These are phyloP conservation scores for Watsonalla binaria DNA, from an alignment of 2,888 invertebrate species.

Conservation along the genomic window DNA sequence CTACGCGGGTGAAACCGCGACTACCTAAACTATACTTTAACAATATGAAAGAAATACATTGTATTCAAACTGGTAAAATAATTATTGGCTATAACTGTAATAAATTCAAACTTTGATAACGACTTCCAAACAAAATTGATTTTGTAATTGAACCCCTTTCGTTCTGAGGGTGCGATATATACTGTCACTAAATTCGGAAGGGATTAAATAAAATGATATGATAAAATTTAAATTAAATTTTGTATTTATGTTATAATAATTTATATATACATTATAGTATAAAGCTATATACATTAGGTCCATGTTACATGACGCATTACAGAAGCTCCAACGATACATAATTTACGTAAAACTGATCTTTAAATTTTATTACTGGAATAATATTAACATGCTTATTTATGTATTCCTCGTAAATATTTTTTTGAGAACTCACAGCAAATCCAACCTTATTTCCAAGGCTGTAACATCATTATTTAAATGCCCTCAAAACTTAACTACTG, in stretches of 20 bases:
- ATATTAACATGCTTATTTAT: neutral
- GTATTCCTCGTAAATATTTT: neutral
- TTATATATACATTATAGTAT: slow-evolving; percentile 61
- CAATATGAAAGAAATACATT: no score
- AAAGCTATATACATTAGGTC: slow-evolving; percentile 73
- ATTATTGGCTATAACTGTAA: no score
- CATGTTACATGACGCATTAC: slow-evolving; percentile 42
- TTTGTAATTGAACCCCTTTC: no score
- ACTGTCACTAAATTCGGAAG: no score
- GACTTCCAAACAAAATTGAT: no score
- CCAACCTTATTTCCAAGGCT: neutral
- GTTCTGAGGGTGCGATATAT: no score
- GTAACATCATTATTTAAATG: neutral
- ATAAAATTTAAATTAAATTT: slow-evolving; percentile 28
- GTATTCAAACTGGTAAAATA: no score
- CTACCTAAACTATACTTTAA: no score
- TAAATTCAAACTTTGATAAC: no score
- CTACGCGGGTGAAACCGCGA: no score
- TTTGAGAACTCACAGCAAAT: neutral
- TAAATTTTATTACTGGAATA: neutral
- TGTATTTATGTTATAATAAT: slow-evolving; percentile 49
- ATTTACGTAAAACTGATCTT: slow-evolving; percentile 10
- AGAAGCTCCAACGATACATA: slow-evolving; percentile 25
- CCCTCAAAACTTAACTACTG: neutral
- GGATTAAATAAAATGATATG: slow-evolving; percentile 10